phyloP scores from a whole-genome alignment of 2,797 vertebrate genomes.

The Chelon auratus region DNA sequence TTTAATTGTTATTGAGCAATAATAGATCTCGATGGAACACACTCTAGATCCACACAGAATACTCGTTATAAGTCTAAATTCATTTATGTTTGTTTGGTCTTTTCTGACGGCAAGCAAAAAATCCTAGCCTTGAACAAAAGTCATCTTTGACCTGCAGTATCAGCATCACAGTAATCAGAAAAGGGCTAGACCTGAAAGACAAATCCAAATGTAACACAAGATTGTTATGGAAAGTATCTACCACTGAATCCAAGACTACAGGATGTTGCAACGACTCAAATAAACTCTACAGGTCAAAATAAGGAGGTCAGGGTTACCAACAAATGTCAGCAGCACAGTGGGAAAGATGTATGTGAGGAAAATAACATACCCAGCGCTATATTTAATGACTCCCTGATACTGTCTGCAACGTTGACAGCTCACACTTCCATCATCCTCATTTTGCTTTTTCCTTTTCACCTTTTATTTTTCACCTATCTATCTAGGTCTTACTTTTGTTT shows the following conservation, averaged over 20 bases:
- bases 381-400: slow-evolving; percentile 29
- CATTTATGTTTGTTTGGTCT: too few species aligned
- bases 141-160: too few species aligned
- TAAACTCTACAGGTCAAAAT: slow-evolving; percentile 10
- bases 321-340: slow-evolving; percentile 17
- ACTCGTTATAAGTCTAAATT: too few species aligned
- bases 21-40: too few species aligned
- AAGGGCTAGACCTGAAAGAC: too few species aligned
- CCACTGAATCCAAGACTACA: neutral
- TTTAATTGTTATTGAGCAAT: too few species aligned
- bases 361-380: slow-evolving; percentile 4
- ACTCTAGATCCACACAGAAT: too few species aligned
- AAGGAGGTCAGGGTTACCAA: slow-evolving; percentile 18
- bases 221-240: neutral
- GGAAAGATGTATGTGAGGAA: neutral
- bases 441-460: neutral
- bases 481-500: slow-evolving; percentile 32
- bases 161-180: too few species aligned
- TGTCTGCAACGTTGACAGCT: slow-evolving; percentile 32
- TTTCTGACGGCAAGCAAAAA: too few species aligned
- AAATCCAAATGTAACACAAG: too few species aligned
- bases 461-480: slow-evolving; percentile 9
- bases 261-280: neutral
- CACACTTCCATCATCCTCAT: slow-evolving; percentile 14
- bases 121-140: too few species aligned